Evolutionary conservation across 2,888 invertebrate genomes (phyloP), one percentile per base, ranked within the genome.

Genomic region (Hemaris fuciformis): DNA sequence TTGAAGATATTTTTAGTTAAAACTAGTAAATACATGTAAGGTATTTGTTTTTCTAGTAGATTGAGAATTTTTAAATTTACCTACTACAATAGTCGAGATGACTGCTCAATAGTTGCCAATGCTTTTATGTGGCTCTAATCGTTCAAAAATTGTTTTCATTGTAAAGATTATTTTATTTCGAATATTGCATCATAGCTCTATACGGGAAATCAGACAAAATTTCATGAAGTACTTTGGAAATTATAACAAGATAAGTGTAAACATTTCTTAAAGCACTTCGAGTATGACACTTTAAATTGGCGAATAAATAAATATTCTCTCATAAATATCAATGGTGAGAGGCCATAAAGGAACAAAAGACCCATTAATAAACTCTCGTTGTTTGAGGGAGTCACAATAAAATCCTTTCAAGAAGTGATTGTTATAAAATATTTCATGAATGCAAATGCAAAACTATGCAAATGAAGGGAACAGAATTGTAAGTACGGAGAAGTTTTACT

Each of bases 361-460:
- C 22, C 13, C 48, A 48, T 25, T 48, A 15, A 25, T 48, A 48
- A 48, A 6, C 25, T 48, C 48, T 25, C 25, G 20, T 22, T 48
- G 13, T 27, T 25, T 3, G 7, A 10, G 10, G 22, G 38, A 22
- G 20, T 48, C 38, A 23, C 22, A 46, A 48, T 4, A 25, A 34
- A 48, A 48, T 38, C 34, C 48, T 53, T 53, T 31, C 10, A 34
- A 57, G n/a, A 10, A 42, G 42, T 43, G 22, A 18, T 53, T 34
- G 59, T 20, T 38, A 57, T n/a, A 56, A 43, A 57, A 61, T 15
- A 34, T 34, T 18, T 18, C 43, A 23, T 15, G 15, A 57, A 61
- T 61, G 61, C 45, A 46, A 61, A 61, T 61, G 61, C 57, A 57
- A 57, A 34, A 57, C 46, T 25, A 42, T 53, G 61, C 45, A 57